Evolutionary conservation across 2,888 invertebrate species (phyloP), one percentile per base, ranked within the genome.

Genomic region (Emmelina monodactyla): DNA sequence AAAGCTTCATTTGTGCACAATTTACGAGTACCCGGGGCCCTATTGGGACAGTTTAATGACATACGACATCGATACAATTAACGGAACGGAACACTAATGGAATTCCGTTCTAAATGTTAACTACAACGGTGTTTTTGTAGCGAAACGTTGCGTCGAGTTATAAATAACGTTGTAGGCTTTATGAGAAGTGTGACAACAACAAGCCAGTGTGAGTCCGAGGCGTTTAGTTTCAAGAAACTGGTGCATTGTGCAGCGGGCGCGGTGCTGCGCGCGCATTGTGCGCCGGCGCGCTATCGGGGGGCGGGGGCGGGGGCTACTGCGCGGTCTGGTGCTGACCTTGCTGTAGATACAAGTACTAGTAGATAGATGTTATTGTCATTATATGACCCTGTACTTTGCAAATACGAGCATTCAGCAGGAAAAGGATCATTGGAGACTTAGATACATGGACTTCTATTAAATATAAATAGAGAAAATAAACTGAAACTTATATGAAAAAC

Each of bases 231-330:
- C 43, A 47, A 39, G 35, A 34, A 9, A 19, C 14, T 28, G 33
- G 14, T 14, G 43, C 33, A 43, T 50, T 44, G 44, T 50, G 35
- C 19, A n/a, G 45, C 38, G 32, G 50, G 45, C 48, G 47, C 48
- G 50, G 49, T 50, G 53, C 60, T 53, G 64, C 35, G 59, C 40
- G 13, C n/a, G 47, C 44, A 46, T 50, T 46, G 44, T 46, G 37
- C 34, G 42, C 39, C 34, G 37, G 36, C 31, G 37, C 43, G n/a
- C n/a, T n/a, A n/a, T n/a, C n/a, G n/a, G n/a, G n/a, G n/a, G n/a
- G n/a, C n/a, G n/a, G n/a, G n/a, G n/a, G 57, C 51, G 59, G 59
- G 53, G 50, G 71, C 73, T 73, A 72, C 73, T 64, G 73, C 64
- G 64, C 60, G 73, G 73, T 68, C 58, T 45, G 16, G 14, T 34